Conservation (phyloP, 2,797 vertebrate genomes). For the Eidolon dupreanum region DNA sequence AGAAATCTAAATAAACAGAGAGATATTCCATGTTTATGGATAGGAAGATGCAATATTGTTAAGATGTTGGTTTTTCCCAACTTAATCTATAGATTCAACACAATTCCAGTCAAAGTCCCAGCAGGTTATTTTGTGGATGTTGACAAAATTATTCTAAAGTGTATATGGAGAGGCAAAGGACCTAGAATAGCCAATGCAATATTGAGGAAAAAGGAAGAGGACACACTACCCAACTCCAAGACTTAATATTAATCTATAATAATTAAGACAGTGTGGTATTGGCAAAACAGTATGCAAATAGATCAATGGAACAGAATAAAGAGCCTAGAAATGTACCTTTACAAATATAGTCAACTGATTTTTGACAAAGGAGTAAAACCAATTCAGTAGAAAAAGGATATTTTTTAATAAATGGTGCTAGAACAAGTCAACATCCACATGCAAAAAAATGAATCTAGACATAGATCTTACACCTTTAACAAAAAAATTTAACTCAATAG, state of each 20-base stretch:
- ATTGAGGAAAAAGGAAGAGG: not conserved
- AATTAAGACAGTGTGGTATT: not conserved
- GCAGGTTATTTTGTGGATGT: conserved; percentile 9
- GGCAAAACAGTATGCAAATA: not conserved
- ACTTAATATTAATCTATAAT: not conserved
- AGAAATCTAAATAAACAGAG: not conserved
- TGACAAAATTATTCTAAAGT: not conserved
- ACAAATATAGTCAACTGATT: not conserved
- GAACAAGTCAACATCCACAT: not conserved
- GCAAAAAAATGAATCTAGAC: not conserved
- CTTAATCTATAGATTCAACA: not conserved
- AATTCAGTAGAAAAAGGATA: not conserved
- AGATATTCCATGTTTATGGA: not conserved
- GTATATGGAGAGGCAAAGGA: not conserved
- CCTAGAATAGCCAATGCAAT: not conserved
- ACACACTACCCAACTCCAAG: not conserved
- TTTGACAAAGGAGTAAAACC: conserved; percentile 11
- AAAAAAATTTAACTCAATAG: not conserved
- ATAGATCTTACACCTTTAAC: not conserved
- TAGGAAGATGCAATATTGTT: not conserved
- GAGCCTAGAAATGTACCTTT: not conserved
- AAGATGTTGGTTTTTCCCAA: not conserved
- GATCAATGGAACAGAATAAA: not conserved
- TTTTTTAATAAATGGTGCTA: not conserved
- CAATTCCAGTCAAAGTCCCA: not conserved